Evolutionary conservation across 2,888 invertebrate genomes (phyloP).

Genomic region (Dryadula phaetusa): DNA sequence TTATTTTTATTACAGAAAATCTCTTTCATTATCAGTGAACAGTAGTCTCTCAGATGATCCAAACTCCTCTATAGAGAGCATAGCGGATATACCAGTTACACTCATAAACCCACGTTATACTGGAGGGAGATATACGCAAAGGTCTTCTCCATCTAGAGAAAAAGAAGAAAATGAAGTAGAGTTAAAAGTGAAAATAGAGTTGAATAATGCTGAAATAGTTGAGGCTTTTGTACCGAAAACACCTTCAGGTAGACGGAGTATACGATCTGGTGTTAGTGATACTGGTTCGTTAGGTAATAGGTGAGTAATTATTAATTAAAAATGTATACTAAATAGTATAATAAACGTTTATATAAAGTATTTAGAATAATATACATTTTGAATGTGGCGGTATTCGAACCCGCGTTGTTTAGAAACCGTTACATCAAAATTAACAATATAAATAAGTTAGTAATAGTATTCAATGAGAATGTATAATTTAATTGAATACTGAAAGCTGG

Average conservation of each 20-base stretch:
- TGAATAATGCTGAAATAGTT: constrained; percentile 37
- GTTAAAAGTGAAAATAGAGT: constrained; percentile 38
- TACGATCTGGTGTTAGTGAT: constrained; percentile 55
- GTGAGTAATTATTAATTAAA: constrained; percentile 51
- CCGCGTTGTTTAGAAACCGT: too few species aligned
- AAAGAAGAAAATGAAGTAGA: constrained; percentile 36
- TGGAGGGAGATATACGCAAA: constrained; percentile 43
- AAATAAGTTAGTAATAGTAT: too few species aligned
- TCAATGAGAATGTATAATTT: too few species aligned
- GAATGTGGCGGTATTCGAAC: too few species aligned
- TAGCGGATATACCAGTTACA: constrained; percentile 75
- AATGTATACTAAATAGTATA: not conserved
- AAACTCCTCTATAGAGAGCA: constrained; percentile 74
- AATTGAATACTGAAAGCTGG: too few species aligned
- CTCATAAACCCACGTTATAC: constrained; percentile 72
- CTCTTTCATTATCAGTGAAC: constrained; percentile 72
- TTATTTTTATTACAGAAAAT: constrained; percentile 55
- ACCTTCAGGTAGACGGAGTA: constrained; percentile 63
- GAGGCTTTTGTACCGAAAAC: constrained; percentile 56
- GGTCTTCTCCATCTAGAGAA: constrained; percentile 31
- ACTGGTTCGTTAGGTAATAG: constrained; percentile 58
- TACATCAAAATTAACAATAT: too few species aligned
- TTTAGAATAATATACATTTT: too few species aligned
- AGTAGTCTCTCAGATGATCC: constrained; percentile 77
- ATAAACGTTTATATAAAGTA: too few species aligned